Conservation (phyloP, 2,797 vertebrate genomes). For the Crypturellus tataupa region DNA sequence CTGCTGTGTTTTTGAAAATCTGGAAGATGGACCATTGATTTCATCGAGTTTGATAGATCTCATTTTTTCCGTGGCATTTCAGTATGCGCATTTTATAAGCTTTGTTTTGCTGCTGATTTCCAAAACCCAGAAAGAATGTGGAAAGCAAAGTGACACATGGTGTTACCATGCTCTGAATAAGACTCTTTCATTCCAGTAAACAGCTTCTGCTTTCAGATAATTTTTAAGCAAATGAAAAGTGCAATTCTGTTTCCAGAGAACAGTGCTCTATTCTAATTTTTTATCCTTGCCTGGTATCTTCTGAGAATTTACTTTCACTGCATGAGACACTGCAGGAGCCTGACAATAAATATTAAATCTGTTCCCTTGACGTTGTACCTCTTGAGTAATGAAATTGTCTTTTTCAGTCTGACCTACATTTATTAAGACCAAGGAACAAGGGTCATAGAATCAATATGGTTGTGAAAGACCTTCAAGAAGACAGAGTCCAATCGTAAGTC, state of each 20-base stretch:
- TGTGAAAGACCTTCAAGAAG: no score
- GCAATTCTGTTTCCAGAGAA: not conserved
- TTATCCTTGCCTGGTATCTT: not conserved
- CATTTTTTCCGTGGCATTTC: not conserved
- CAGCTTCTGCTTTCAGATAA: conserved; percentile 18
- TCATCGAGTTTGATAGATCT: not conserved
- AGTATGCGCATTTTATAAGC: not conserved
- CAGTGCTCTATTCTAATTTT: not conserved
- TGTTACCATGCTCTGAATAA: conserved; percentile 35
- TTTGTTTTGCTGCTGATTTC: not conserved
- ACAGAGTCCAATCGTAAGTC: no score
- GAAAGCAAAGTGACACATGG: conserved; percentile 1
- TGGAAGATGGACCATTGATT: not conserved
- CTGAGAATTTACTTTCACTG: not conserved
- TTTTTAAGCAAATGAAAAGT: conserved; percentile 36
- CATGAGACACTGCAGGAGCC: not conserved
- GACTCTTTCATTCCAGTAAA: conserved; percentile 19
- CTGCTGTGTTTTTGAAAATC: not conserved
- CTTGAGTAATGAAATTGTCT: not conserved
- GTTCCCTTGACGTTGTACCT: not conserved
- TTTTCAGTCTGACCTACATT: not conserved
- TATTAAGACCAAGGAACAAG: not conserved
- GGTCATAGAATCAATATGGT: no score
- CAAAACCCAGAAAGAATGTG: not conserved
- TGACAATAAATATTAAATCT: not conserved